Evolutionary conservation across 2,113 vertebrate genomes (phyloP).

Genomic region (Myrmophylax atrothorax): DNA sequence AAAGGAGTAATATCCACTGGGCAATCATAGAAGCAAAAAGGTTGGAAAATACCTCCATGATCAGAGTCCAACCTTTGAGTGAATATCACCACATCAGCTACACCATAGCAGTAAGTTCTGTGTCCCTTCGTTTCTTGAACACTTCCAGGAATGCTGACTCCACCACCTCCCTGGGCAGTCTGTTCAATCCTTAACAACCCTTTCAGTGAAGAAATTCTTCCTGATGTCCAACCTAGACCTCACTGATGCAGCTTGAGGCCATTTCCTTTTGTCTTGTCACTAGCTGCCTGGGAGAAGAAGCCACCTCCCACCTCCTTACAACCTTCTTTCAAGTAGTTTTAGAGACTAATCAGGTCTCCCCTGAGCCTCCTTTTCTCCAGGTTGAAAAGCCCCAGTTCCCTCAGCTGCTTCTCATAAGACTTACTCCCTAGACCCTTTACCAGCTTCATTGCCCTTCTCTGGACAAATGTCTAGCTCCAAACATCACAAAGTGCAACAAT

Average conservation of each 20-base stretch:
- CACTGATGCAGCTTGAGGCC: no score
- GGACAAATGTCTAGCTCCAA: not conserved
- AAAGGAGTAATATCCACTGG: not conserved
- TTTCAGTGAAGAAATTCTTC: not conserved
- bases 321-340: not conserved
- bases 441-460: not conserved
- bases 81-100: not conserved
- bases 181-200: not conserved
- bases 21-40: not conserved
- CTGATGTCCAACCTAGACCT: not conserved
- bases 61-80: not conserved
- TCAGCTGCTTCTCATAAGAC: fast-evolving
- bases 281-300: not conserved
- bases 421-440: not conserved
- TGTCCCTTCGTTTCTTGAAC: not conserved
- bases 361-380: not conserved
- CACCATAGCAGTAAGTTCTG: not conserved
- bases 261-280: not conserved
- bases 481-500: not conserved
- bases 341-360: fast-evolving
- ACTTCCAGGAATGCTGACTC: not conserved
- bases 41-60: not conserved
- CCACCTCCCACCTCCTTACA: not conserved
- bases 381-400: not conserved
- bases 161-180: not conserved